phyloP scores from a whole-genome alignment of 2,888 invertebrate genomes.

The Parnassius glacialis region DNA sequence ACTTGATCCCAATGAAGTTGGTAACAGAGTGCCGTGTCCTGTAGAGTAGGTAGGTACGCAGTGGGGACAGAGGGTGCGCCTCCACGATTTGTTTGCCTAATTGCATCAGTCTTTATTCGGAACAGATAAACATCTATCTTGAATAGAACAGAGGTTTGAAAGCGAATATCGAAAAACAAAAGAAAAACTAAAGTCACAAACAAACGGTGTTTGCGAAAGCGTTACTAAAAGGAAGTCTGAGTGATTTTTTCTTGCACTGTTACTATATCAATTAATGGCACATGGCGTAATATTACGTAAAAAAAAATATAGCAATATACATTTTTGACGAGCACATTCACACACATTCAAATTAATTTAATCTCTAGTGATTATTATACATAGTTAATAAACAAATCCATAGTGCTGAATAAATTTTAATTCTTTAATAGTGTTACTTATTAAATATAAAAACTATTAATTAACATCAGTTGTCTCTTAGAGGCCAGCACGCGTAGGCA shows the following conservation, averaged over 20 bases:
- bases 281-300: too few species aligned
- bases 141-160: conserved; percentile 5
- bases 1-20: conserved; percentile 74
- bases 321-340: too few species aligned
- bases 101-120: conserved; percentile 19
- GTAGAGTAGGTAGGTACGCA: conserved; percentile 39
- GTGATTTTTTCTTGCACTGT: not conserved
- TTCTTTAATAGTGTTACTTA: too few species aligned
- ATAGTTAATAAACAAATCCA: too few species aligned
- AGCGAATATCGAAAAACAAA: conserved; percentile 18
- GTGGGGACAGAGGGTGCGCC: conserved; percentile 32
- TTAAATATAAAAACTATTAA: too few species aligned
- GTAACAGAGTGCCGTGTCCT: conserved; percentile 59
- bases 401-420: too few species aligned
- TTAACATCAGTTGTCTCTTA: conserved; percentile 19
- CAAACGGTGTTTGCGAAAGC: conserved; percentile 11
- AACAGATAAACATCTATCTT: conserved; percentile 13
- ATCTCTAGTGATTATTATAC: too few species aligned
- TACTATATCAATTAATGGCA: too few species aligned
- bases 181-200: conserved; percentile 13
- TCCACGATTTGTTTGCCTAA: conserved; percentile 24
- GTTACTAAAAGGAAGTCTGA: not conserved
- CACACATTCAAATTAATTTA: too few species aligned
- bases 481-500: conserved; percentile 35
- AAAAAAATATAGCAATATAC: too few species aligned